Evolutionary conservation across 2,888 invertebrate genomes (phyloP).

Genomic region (Dioctria linearis): DNA sequence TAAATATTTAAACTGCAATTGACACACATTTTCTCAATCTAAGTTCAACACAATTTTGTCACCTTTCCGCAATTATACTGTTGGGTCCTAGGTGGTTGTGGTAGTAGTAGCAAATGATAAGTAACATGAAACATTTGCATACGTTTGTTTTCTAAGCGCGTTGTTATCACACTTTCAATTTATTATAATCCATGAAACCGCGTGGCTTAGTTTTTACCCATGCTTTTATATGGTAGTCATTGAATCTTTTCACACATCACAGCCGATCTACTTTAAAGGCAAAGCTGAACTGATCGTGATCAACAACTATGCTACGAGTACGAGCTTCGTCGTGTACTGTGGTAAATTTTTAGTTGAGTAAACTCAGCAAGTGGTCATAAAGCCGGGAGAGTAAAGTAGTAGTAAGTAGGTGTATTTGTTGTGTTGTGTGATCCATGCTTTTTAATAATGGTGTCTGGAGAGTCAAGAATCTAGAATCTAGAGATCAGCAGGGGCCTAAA

Average conservation of each 20-base stretch:
- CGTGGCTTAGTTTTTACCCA: neutral
- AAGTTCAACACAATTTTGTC: slow-evolving; percentile 18
- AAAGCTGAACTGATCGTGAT: neutral
- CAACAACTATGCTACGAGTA: neutral
- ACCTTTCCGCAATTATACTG: slow-evolving; percentile 14
- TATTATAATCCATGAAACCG: neutral
- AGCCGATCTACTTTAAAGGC: neutral
- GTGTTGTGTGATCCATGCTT: no score
- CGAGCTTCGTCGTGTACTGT: no score
- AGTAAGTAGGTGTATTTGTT: no score
- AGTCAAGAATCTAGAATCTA: no score
- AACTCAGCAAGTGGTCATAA: no score
- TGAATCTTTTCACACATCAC: neutral
- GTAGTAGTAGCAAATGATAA: no score
- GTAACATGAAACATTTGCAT: neutral
- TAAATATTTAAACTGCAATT: slow-evolving; percentile 30
- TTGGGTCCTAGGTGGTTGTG: neutral
- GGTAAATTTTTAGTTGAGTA: no score
- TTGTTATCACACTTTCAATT: neutral
- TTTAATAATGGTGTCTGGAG: no score
- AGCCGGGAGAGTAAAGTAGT: no score
- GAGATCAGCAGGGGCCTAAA: no score
- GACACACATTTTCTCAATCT: slow-evolving; percentile 34
- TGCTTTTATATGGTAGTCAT: neutral
- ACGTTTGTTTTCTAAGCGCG: neutral